Evolutionary conservation across 2,797 vertebrate genomes (phyloP).

Genomic region (Aulostomus chinensis): DNA sequence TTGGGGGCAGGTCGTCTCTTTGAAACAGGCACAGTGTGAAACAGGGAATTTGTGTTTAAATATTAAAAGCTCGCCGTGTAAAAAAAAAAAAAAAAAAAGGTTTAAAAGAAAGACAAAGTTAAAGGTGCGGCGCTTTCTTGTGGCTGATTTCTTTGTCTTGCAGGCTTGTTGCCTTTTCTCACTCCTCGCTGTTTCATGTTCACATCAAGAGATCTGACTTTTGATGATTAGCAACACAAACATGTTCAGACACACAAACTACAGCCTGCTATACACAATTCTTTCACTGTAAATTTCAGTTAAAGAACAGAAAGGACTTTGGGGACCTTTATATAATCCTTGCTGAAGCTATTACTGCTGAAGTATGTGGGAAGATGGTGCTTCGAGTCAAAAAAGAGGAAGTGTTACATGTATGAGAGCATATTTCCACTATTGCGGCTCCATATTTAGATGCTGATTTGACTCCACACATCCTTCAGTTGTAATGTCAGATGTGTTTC

Average conservation of each 20-base stretch:
- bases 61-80: slow-evolving; percentile 18
- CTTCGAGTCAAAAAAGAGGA: too few species aligned
- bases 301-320: too few species aligned
- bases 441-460: background rate
- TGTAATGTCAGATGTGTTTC: too few species aligned
- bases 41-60: slow-evolving; percentile 16
- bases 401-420: background rate
- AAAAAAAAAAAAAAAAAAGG: slow-evolving; percentile 16
- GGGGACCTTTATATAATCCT: too few species aligned
- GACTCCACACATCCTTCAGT: too few species aligned
- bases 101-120: slow-evolving; percentile 22
- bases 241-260: too few species aligned
- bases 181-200: slow-evolving; percentile 31
- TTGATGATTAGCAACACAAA: background rate
- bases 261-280: too few species aligned
- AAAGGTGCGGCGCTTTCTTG: slow-evolving; percentile 48
- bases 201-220: slow-evolving; percentile 23
- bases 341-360: too few species aligned
- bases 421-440: background rate
- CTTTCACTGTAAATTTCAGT: too few species aligned
- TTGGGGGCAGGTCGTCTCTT: slow-evolving; percentile 6
- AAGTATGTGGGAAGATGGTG: too few species aligned
- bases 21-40: too few species aligned
- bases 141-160: slow-evolving; percentile 34
- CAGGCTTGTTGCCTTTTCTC: slow-evolving; percentile 24